phyloP scores from a whole-genome alignment of 2,888 invertebrate genomes.

The Drosophila limbata region DNA sequence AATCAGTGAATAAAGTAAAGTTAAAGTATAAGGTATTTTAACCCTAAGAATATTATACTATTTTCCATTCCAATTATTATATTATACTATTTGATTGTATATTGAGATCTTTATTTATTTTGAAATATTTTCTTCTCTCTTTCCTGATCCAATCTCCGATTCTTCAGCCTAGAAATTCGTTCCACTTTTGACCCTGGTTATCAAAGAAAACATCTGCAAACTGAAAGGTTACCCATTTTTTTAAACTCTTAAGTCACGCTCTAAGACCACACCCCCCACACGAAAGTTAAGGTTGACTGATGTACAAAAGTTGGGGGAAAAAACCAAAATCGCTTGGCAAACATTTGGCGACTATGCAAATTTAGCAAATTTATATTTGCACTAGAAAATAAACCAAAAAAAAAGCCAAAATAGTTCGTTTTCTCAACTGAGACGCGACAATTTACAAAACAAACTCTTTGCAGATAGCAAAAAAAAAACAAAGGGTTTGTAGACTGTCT shows the following conservation, averaged over 20 bases:
- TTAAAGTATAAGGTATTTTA: background rate
- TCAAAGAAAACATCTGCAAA: conserved; percentile 17
- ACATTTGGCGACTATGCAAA: conserved; percentile 63
- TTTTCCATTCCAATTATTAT: background rate
- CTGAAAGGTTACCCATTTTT: conserved; percentile 7
- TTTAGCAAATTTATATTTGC: conserved; percentile 54
- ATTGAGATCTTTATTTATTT: background rate
- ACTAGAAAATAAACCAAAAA: conserved; percentile 17
- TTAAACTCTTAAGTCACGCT: conserved; percentile 55
- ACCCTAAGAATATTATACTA: background rate
- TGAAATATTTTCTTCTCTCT: background rate
- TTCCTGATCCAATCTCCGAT: background rate
- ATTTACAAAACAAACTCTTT: conserved; percentile 55
- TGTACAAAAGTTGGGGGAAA: conserved; percentile 19
- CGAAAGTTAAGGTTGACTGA: conserved; percentile 40
- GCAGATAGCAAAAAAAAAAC: conserved; percentile 22
- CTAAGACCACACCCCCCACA: conserved; percentile 32
- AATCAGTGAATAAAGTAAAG: background rate
- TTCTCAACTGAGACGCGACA: conserved; percentile 47
- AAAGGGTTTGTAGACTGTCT: conserved; percentile 20
- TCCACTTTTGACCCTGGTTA: conserved; percentile 28
- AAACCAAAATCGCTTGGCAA: conserved; percentile 57
- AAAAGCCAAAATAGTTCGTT: conserved; percentile 27
- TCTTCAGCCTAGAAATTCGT: conserved; percentile 1
- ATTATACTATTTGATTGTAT: background rate